These are phyloP conservation scores for Halichoeres trimaculatus DNA, from an alignment of 2,113 vertebrate genomes.

Conservation along the genomic window DNA sequence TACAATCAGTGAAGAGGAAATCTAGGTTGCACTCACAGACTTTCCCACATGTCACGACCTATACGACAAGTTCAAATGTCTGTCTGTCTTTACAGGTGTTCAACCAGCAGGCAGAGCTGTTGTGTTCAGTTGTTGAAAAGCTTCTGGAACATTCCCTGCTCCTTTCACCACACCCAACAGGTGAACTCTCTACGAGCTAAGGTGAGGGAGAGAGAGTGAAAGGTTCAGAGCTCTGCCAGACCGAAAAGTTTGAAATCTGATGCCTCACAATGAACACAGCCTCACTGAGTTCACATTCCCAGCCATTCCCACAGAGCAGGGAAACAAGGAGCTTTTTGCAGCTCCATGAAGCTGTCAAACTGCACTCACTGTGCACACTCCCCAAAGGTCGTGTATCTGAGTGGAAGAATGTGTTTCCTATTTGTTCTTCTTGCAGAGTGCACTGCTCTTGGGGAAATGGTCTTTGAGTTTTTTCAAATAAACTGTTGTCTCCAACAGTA, in stretches of 20 bases:
- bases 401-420: not conserved
- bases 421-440: not conserved
- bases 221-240: slow-evolving; percentile 1
- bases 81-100: not conserved
- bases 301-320: slow-evolving; percentile 15
- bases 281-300: slow-evolving; percentile 14
- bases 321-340: slow-evolving; percentile 32
- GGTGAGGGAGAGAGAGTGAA: not conserved
- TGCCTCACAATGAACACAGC: slow-evolving; percentile 23
- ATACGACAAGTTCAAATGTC: not conserved
- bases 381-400: slow-evolving; percentile 1
- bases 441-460: not conserved
- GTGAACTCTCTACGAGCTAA: slow-evolving; percentile 26
- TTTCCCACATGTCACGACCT: not conserved
- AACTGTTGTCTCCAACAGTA: too few relatives aligned
- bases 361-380: slow-evolving; percentile 12
- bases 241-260: slow-evolving; percentile 46
- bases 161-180: slow-evolving; percentile 27
- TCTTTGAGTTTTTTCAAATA: not conserved
- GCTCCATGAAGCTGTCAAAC: slow-evolving; percentile 36
- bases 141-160: slow-evolving; percentile 50
- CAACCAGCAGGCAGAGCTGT: slow-evolving; percentile 57
- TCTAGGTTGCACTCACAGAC: too few relatives aligned
- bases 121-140: slow-evolving; percentile 15
- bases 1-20: not conserved